Base-by-base conservation (phyloP, 2,797 vertebrate genomes). In the Australoheros facetus region DNA sequence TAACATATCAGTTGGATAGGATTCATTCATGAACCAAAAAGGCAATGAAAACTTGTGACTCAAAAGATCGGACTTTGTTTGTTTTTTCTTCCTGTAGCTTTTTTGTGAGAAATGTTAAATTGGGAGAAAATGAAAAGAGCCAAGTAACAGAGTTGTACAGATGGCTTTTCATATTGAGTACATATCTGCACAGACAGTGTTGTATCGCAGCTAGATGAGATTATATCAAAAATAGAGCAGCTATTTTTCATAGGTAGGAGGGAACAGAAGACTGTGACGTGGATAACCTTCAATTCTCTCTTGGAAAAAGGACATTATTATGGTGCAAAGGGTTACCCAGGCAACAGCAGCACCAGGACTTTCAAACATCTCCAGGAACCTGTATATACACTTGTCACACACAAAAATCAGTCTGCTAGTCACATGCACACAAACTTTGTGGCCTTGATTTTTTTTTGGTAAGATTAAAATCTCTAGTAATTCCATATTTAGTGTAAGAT, bases 301-400 rank as follows among this genome's bases (percentile, higher is more conserved):
- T 71, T 77, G 66, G 85, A 76, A 81, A 80, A 85, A 79, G 73
- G 81, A 85, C 80, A 86, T 86, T 90, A 89, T 87, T 72, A 71
- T 55, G 57, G 78, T 82, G 87, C 54, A 76, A 79, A 69, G 78
- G 64, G 94, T 96, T 95, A 93, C 95, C 94, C 88, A 87, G 94
- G 95, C 95, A 96, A 96, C 95, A 84, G 90, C 87, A 93, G 84
- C 82, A 81, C 26, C 37, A 75, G 71, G 56, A 77, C 77, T 64
- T 79, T 71, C 78, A 34, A 80, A 80, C 80, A 76, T 82, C 87
- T 79, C 56, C 56, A 54, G 56, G 42, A 85, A 81, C 56, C 57
- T 9, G 73, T 64, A 2, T 30, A 56, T 79, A 71, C 71, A 73
- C 39, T 56, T 37, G 30, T 26, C 59, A 72, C 17, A 21, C 23